Conservation (phyloP, 2,113 vertebrate species). For the Phaethornis superciliosus region DNA sequence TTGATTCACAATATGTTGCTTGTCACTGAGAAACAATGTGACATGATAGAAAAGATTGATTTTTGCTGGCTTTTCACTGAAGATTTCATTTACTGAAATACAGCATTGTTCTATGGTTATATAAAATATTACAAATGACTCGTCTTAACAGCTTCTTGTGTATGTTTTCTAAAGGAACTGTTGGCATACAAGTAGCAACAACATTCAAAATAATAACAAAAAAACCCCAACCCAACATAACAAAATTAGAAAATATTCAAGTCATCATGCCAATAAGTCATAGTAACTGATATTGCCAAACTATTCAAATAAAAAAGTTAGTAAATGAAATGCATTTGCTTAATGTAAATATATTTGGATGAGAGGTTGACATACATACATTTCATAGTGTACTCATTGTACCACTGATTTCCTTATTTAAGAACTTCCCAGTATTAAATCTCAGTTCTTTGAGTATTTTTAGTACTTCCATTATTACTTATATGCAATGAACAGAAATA, state of each 20-base stretch:
- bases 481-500: neutral
- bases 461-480: neutral
- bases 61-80: neutral
- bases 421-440: neutral
- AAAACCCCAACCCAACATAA: too few relatives aligned
- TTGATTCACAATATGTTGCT: neutral
- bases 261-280: neutral
- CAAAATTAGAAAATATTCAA: neutral
- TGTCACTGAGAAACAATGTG: neutral
- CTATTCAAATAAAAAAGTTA: neutral
- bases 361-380: too few relatives aligned
- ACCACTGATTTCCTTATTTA: neutral
- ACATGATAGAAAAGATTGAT: neutral
- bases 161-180: neutral
- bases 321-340: neutral
- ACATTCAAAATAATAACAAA: neutral
- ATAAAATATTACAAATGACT: neutral
- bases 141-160: fast-evolving
- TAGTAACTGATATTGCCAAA: neutral
- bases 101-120: neutral
- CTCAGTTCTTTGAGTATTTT: neutral
- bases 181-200: neutral
- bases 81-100: neutral
- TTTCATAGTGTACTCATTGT: neutral
- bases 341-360: neutral